phyloP scores from a whole-genome alignment of 2,888 invertebrate genomes.

The Melinopterus prodromus region DNA sequence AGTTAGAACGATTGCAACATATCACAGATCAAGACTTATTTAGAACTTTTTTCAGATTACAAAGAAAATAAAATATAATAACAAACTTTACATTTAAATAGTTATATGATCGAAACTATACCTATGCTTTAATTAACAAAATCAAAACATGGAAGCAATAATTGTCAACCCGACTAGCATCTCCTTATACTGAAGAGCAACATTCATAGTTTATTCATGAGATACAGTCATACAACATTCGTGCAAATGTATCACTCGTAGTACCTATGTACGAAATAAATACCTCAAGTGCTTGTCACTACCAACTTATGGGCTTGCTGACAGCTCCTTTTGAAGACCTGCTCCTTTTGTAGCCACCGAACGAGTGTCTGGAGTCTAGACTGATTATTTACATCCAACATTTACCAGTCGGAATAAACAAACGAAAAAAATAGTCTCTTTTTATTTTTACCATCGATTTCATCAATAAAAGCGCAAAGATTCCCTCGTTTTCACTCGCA shows the following conservation, averaged over 20 bases:
- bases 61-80: too few species aligned
- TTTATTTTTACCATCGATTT: background rate
- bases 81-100: too few species aligned
- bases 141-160: too few species aligned
- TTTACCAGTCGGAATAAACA: too few species aligned
- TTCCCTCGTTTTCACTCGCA: background rate
- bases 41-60: too few species aligned
- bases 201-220: background rate
- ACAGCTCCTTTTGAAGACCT: conserved; percentile 4
- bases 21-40: too few species aligned
- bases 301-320: background rate
- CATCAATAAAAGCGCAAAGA: background rate
- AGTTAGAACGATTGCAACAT: too few species aligned
- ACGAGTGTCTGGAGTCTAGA: background rate
- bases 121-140: too few species aligned
- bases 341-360: background rate
- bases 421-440: background rate
- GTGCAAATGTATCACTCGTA: background rate
- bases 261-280: background rate
- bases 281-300: background rate
- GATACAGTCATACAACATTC: background rate
- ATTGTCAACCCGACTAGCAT: too few species aligned
- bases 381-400: background rate
- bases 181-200: background rate
- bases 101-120: too few species aligned